A percentile compares a stretch with the other conserved stretches of the same genome.
These are phyloP conservation scores for Fragum whitleyi DNA, from an alignment of 2,888 invertebrate genomes.

Conservation along the genomic window DNA sequence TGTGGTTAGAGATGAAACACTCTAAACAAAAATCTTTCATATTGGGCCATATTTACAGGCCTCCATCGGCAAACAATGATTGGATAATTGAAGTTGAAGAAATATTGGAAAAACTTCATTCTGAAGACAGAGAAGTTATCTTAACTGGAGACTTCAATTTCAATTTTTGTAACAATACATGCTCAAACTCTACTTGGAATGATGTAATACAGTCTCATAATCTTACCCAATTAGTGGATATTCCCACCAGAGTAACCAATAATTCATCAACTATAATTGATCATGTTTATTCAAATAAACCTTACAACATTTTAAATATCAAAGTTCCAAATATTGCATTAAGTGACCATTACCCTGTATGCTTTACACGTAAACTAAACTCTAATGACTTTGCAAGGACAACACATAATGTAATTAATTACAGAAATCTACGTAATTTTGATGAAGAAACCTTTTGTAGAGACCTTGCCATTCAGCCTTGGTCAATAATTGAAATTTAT, in stretches of 20 bases:
- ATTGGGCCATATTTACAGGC: too few relatives aligned
- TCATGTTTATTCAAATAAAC: too few relatives aligned
- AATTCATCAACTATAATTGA: too few relatives aligned
- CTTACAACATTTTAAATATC: slow-evolving; percentile 14
- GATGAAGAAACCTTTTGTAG: slow-evolving; percentile 4
- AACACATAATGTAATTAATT: slow-evolving; percentile 16
- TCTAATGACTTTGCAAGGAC: not conserved
- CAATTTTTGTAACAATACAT: not conserved
- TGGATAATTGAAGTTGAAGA: slow-evolving; percentile 11
- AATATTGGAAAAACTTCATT: not conserved
- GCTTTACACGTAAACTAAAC: slow-evolving; percentile 4
- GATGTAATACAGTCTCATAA: not conserved
- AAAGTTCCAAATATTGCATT: too few relatives aligned
- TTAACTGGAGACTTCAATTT: slow-evolving; percentile 10
- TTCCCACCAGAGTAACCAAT: too few relatives aligned
- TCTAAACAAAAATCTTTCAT: too few relatives aligned
- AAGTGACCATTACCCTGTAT: too few relatives aligned
- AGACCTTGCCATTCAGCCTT: slow-evolving; percentile 21
- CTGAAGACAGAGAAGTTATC: slow-evolving; percentile 23
- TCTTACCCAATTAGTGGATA: not conserved
- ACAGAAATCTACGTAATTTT: slow-evolving; percentile 17
- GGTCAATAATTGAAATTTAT: slow-evolving; percentile 10
- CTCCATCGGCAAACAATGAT: too few relatives aligned
- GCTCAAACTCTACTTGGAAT: not conserved
- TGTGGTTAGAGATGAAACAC: too few relatives aligned